Evolutionary conservation across 1,140 invertebrate genomes (phyloP), one percentile per base, ranked within the genome.

Genomic region (Megalonaias nervosa): DNA sequence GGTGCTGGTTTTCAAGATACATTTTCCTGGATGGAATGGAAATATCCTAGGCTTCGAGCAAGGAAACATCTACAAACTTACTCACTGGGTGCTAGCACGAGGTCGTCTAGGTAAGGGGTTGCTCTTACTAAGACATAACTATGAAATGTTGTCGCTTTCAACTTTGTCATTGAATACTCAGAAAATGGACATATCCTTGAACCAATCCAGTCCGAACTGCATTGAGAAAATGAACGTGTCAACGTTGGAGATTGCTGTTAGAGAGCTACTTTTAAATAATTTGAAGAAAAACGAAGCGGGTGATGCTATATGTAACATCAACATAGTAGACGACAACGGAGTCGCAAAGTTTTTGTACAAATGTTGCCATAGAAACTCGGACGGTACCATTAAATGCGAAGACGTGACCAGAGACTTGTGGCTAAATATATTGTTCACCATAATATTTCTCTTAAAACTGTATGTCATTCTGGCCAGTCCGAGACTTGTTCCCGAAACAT

Each of bases 401-500:
- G 61, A 62, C 38, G 26, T 72, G 26, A 19, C 38, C 26, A 26
- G 26, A 26, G 26, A 26, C 26, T 1, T 26, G 2, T 26, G 26
- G 26, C 26, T 26, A 26, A 59, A 61, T 56, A 57, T 75, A 1
- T 21, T 75, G 26, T 64, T 75, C 16, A 59, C 38, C 13, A 38
- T 70, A 1, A 75, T 75, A 1, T n/a, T 58, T 4, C 3, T 75
- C 21, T 58, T 75, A 26, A 75, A 75, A 26, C n/a, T 69, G 17
- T 11, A 69, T 4, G 59, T 75, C 4, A 23, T 70, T 57, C 58
- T 75, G 48, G 68, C 64, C 31, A 75, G 74, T 75, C 74, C 74
- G 58, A 60, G 58, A 62, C 56, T 75, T 23, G 65, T 75, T 31
- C 74, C 74, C 2, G 59, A 62, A 56, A 11, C 65, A 38, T 69